Evolutionary conservation across 2,797 vertebrate genomes (phyloP).

Genomic region (Acipenser ruthenus): DNA sequence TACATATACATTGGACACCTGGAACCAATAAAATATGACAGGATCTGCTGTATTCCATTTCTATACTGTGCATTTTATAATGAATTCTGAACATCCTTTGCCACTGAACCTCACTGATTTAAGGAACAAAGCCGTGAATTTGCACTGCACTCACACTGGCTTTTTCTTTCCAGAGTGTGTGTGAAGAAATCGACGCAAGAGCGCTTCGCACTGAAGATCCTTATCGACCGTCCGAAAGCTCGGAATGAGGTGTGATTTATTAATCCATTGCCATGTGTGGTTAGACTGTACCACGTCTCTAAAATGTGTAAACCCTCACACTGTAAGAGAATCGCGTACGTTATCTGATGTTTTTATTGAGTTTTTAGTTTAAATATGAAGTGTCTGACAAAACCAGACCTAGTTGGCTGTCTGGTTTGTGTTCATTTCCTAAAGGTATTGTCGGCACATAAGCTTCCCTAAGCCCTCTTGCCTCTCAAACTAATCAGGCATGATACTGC

Average conservation of each 20-base stretch:
- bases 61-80: not conserved
- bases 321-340: not conserved
- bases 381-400: not conserved
- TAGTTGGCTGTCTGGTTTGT: not conserved
- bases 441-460: no score
- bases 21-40: no score
- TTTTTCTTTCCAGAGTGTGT: slow-evolving; percentile 72
- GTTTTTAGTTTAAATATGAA: no score
- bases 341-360: no score
- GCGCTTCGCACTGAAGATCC: slow-evolving; percentile 96
- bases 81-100: slow-evolving; percentile 19
- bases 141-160: no score
- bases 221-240: slow-evolving; percentile 97
- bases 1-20: no score
- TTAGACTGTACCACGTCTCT: slow-evolving; percentile 9
- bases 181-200: slow-evolving; percentile 94
- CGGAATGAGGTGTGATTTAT: slow-evolving; percentile 82
- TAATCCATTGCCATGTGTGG: slow-evolving; percentile 12
- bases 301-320: slow-evolving; percentile 21
- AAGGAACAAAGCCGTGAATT: no score
- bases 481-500: no score
- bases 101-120: no score
- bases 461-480: no score
- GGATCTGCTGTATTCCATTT: not conserved
- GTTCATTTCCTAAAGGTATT: not conserved